phyloP scores from a whole-genome alignment of 2,113 vertebrate genomes.

The Anthoscopus minutus region DNA sequence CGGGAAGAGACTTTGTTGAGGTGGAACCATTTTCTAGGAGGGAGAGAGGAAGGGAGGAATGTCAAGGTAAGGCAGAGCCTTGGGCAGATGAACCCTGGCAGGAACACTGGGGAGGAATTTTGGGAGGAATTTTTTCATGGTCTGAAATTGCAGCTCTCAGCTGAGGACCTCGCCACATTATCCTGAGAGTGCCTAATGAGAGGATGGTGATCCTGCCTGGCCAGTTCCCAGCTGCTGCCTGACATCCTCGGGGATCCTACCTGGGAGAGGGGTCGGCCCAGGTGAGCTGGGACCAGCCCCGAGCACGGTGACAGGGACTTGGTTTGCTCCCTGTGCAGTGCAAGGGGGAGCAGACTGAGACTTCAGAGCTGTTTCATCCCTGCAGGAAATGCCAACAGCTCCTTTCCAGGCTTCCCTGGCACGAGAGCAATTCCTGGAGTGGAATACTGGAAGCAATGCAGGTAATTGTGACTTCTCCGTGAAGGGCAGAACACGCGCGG shows the following conservation, averaged over 20 bases:
- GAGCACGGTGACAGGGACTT: accelerated
- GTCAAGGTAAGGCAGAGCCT: neutral
- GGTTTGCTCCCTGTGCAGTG: neutral
- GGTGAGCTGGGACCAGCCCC: neutral
- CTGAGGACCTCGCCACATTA: neutral
- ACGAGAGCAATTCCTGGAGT: neutral
- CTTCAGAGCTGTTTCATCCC: neutral
- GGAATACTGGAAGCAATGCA: accelerated
- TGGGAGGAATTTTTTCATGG: neutral
- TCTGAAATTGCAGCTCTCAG: neutral
- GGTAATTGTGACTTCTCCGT: neutral
- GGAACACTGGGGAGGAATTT: neutral
- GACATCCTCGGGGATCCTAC: neutral
- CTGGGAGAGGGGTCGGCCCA: accelerated
- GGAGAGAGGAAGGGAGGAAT: neutral
- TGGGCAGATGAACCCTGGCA: neutral
- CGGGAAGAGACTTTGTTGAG: neutral
- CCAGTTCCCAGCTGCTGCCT: neutral
- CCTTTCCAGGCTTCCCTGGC: neutral
- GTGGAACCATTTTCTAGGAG: neutral
- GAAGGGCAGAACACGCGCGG: neutral
- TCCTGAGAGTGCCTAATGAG: constrained; percentile 27
- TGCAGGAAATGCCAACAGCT: neutral
- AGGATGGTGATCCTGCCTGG: constrained; percentile 1
- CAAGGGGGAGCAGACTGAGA: neutral